A percentile compares a stretch with the other conserved stretches of the same genome.
These are phyloP conservation scores for Sepioteuthis lessoniana DNA, from an alignment of 2,888 invertebrate species.

Conservation along the genomic window DNA sequence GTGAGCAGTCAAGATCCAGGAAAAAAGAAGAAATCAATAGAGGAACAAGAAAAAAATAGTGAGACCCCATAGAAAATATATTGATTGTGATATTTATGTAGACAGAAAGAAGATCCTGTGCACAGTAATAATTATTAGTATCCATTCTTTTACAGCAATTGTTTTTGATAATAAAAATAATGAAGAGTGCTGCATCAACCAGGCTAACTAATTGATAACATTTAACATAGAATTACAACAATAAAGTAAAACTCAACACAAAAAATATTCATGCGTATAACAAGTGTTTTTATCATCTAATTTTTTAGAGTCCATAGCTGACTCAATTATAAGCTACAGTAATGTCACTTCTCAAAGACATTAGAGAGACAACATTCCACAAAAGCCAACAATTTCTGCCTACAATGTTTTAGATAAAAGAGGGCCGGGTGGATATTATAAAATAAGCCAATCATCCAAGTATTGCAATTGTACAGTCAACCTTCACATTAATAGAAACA, in stretches of 20 bases:
- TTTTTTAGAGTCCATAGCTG: too few relatives aligned
- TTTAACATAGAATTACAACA: not conserved
- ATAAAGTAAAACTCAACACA: too few relatives aligned
- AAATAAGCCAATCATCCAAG: too few relatives aligned
- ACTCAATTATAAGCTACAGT: too few relatives aligned
- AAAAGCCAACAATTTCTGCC: too few relatives aligned
- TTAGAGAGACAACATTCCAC: too few relatives aligned
- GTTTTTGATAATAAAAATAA: not conserved
- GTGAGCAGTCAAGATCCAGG: not conserved
- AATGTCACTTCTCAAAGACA: too few relatives aligned
- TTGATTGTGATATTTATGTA: slow-evolving; percentile 7
- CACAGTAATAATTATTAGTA: not conserved
- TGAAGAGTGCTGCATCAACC: not conserved
- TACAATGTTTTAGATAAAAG: too few relatives aligned
- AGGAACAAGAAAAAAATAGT: not conserved
- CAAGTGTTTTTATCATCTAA: too few relatives aligned
- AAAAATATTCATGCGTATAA: too few relatives aligned
- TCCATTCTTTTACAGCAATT: not conserved
- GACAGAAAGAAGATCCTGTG: not conserved
- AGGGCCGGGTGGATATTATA: too few relatives aligned
- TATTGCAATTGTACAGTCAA: too few relatives aligned
- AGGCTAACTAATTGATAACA: not conserved
- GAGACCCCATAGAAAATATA: not conserved
- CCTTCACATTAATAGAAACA: not conserved
- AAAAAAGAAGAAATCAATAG: not conserved